A percentile compares a stretch with the other conserved stretches of the same genome.
Evolutionary conservation across 2,113 vertebrate genomes (phyloP).

Genomic region (Brevimyrus niger): DNA sequence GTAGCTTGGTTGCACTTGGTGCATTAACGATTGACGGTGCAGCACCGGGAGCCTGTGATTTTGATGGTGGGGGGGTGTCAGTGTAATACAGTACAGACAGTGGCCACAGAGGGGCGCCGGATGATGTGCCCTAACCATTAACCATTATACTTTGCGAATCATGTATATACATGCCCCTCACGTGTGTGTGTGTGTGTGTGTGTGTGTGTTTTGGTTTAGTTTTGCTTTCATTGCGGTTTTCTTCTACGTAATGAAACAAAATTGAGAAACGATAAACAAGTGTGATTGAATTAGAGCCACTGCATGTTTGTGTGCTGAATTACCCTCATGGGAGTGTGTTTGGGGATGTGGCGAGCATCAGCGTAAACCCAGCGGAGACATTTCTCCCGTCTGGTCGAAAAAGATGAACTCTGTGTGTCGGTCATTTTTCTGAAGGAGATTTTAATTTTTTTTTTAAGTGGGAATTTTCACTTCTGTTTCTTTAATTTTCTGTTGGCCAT

Average conservation of each 20-base stretch:
- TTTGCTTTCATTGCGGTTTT: background rate
- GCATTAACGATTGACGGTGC: background rate
- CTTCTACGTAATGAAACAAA: background rate
- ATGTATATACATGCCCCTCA: background rate
- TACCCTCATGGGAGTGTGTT: too few species aligned
- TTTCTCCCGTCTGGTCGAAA: background rate
- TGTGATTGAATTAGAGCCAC: background rate
- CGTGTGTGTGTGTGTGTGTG: background rate
- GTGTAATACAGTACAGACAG: background rate
- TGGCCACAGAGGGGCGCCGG: background rate
- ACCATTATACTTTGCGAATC: background rate
- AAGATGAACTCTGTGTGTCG: background rate
- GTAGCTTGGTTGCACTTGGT: background rate
- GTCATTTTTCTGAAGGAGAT: background rate
- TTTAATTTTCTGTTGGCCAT: background rate
- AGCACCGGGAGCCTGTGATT: background rate
- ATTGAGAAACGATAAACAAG: background rate
- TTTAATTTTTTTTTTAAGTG: too few species aligned
- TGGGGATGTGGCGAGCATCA: background rate
- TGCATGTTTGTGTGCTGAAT: background rate
- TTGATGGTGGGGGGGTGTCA: background rate
- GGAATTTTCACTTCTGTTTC: background rate
- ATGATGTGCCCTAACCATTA: background rate
- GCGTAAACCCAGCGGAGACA: background rate
- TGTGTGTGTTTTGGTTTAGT: background rate